A percentile compares a stretch with the other conserved stretches of the same genome.
Evolutionary conservation across 2,888 invertebrate species (phyloP).

Genomic region (Ichneumoninae sp.): DNA sequence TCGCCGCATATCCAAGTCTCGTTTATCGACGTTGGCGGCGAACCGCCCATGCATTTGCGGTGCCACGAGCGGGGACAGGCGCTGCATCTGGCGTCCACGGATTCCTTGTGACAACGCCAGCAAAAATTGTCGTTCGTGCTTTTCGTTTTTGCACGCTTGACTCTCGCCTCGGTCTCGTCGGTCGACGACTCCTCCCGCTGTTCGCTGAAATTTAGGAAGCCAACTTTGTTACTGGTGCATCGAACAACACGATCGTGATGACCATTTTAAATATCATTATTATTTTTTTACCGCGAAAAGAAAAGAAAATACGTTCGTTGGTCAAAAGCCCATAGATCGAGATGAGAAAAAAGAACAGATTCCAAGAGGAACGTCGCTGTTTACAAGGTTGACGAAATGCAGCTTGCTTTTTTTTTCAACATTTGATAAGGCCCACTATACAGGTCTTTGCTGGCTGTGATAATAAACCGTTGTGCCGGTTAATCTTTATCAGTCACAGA

Average conservation of each 20-base stretch:
- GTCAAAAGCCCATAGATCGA: background rate
- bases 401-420: background rate
- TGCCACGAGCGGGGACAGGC: slow-evolving; percentile 95
- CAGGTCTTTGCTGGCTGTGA: slow-evolving; percentile 42
- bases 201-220: slow-evolving; percentile 52
- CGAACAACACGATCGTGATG: background rate
- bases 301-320: slow-evolving; percentile 1
- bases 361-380: background rate
- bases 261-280: background rate
- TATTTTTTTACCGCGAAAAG: background rate
- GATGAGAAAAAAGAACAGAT: background rate
- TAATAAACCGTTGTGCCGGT: slow-evolving; percentile 39
- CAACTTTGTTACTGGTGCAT: background rate
- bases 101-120: slow-evolving; percentile 95
- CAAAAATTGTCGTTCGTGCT: slow-evolving; percentile 87
- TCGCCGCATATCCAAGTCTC: slow-evolving; percentile 95
- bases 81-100: slow-evolving; percentile 88
- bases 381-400: slow-evolving; percentile 4
- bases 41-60: slow-evolving; percentile 89
- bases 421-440: slow-evolving; percentile 39
- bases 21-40: slow-evolving; percentile 84
- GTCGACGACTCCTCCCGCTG: slow-evolving; percentile 48
- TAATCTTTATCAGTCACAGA: slow-evolving; percentile 54
- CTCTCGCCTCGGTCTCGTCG: slow-evolving; percentile 69
- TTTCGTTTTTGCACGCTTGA: slow-evolving; percentile 75